A percentile compares a stretch with the other conserved stretches of the same genome.
These are phyloP conservation scores for Lasius fuliginosus DNA, from an alignment of 2,888 invertebrate species.

Conservation along the genomic window DNA sequence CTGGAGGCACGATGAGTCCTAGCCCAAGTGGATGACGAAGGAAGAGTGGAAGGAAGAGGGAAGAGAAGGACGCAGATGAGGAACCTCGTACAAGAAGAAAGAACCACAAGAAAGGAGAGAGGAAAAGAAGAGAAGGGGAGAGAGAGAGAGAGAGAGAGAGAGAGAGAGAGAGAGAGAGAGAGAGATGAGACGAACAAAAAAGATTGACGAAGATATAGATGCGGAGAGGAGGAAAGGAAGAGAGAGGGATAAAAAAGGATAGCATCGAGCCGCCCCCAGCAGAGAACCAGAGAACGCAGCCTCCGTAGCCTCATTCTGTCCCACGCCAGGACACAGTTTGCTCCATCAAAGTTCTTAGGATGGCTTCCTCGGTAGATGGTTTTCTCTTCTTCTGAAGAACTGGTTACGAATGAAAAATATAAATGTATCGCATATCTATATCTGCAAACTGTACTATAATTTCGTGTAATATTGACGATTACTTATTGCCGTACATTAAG, in stretches of 20 bases:
- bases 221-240: constrained; percentile 60
- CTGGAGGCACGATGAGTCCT: constrained; percentile 68
- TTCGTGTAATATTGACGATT: constrained; percentile 1
- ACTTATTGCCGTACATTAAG: not conserved
- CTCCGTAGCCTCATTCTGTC: constrained; percentile 81
- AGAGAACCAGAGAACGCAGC: constrained; percentile 81
- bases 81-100: constrained; percentile 56
- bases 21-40: constrained; percentile 57
- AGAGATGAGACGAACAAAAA: constrained; percentile 69
- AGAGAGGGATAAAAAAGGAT: constrained; percentile 74
- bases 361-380: not conserved
- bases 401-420: not conserved
- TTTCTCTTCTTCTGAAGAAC: not conserved
- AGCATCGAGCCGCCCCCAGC: constrained; percentile 85
- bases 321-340: constrained; percentile 80
- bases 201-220: constrained; percentile 49
- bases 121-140: constrained; percentile 44
- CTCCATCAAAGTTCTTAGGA: constrained; percentile 81
- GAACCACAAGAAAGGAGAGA: constrained; percentile 38
- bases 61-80: constrained; percentile 51
- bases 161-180: constrained; percentile 69
- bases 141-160: constrained; percentile 57
- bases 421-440: not conserved
- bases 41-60: constrained; percentile 45
- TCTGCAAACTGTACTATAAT: not conserved